phyloP scores from a whole-genome alignment of 2,888 invertebrate genomes.

The Beris chalybata region DNA sequence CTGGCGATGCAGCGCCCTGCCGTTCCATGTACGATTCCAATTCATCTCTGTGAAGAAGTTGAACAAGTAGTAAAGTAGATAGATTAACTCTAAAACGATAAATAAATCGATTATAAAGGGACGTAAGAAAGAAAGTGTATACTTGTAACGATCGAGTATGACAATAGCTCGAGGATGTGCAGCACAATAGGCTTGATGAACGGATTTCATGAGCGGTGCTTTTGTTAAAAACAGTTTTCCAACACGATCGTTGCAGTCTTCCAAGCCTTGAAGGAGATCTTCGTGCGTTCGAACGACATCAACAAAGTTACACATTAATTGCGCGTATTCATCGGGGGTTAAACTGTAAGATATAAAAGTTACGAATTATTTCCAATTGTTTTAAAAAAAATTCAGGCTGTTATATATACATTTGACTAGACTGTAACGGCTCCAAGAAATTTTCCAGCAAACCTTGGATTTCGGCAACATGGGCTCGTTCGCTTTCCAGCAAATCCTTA shows the following conservation, averaged over 20 bases:
- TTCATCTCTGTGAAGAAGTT: conserved; percentile 65
- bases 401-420: conserved; percentile 74
- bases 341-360: conserved; percentile 62
- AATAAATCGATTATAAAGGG: conserved; percentile 19
- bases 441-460: conserved; percentile 81
- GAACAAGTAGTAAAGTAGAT: conserved; percentile 31
- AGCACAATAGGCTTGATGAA: conserved; percentile 87
- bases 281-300: conserved; percentile 86
- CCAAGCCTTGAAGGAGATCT: conserved; percentile 74
- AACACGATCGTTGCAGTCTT: conserved; percentile 80
- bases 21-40: conserved; percentile 86
- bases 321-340: conserved; percentile 80
- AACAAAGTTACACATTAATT: conserved; percentile 84
- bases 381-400: conserved; percentile 16
- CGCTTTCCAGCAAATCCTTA: conserved; percentile 89
- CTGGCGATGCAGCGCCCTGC: conserved; percentile 81
- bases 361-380: conserved; percentile 8
- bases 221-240: conserved; percentile 89
- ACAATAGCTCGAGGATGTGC: conserved; percentile 94
- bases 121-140: conserved; percentile 49
- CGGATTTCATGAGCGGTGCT: conserved; percentile 78
- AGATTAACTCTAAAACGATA: conserved; percentile 29
- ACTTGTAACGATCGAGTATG: conserved; percentile 92
- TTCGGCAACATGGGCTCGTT: conserved; percentile 87
- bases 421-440: conserved; percentile 85